Percentiles rank a stretch among this genome's conserved stretches.
Conservation (phyloP, 2,888 invertebrate genomes). For the Azorinus chamasolen region DNA sequence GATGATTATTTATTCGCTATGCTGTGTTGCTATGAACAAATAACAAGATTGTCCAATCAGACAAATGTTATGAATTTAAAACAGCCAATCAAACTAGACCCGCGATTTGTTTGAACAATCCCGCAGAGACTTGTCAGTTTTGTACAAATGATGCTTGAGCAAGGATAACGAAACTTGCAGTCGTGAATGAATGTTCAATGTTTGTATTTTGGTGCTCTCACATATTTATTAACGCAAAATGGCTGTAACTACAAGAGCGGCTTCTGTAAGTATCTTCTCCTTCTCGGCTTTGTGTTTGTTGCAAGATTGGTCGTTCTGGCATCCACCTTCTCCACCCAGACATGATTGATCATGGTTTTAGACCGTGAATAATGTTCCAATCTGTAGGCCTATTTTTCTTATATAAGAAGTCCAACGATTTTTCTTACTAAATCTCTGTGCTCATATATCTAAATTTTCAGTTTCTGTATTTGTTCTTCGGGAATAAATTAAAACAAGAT, state of each 20-base stretch:
- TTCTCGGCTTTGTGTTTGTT: neutral
- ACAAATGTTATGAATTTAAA: constrained; percentile 63
- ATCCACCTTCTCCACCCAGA: too few species aligned
- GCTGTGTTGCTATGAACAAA: constrained; percentile 66
- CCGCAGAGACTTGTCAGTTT: constrained; percentile 66
- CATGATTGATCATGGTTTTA: too few species aligned
- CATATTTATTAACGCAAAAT: constrained; percentile 30
- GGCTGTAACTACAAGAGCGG: constrained; percentile 69
- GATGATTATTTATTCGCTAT: neutral
- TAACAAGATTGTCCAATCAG: constrained; percentile 73
- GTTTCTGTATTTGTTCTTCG: too few species aligned
- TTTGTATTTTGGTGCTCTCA: constrained; percentile 11
- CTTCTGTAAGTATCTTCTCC: constrained; percentile 67
- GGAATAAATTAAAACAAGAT: too few species aligned
- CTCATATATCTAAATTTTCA: too few species aligned
- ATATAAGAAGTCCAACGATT: too few species aligned
- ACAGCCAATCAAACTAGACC: constrained; percentile 70
- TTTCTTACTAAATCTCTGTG: too few species aligned
- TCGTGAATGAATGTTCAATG: constrained; percentile 21
- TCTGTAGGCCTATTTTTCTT: too few species aligned
- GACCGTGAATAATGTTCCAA: too few species aligned
- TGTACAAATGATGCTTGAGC: constrained; percentile 63
- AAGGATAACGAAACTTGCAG: constrained; percentile 40
- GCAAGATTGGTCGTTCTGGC: too few species aligned
- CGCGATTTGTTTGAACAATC: constrained; percentile 74